Conservation (phyloP, 1,140 invertebrate genomes). For the Coelopa frigida region DNA sequence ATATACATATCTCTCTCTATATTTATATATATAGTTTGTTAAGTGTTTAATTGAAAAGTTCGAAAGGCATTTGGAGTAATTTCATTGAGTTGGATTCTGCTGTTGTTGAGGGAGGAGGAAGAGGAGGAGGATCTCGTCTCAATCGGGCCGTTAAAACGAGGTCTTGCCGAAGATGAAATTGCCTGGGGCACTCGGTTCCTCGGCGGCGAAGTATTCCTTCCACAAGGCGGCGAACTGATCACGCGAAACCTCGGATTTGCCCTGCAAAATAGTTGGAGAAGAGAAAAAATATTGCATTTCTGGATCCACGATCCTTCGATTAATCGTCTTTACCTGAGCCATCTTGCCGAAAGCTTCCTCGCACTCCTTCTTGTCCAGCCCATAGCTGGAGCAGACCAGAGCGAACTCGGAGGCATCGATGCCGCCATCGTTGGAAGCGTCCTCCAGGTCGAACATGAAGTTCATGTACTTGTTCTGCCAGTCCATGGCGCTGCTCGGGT, state of each 20-base stretch:
- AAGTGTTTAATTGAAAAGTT: too few species aligned
- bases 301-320: not conserved
- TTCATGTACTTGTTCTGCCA: conserved; percentile 77
- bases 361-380: conserved; percentile 63
- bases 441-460: conserved; percentile 82
- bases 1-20: too few species aligned
- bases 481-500: conserved; percentile 63
- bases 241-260: conserved; percentile 61
- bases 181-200: conserved; percentile 65
- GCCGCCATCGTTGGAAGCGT: conserved; percentile 74
- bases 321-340: conserved; percentile 60
- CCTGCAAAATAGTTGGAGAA: conserved; percentile 52
- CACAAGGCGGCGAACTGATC: conserved; percentile 70
- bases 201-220: conserved; percentile 78
- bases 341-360: conserved; percentile 72
- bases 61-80: too few species aligned
- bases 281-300: not conserved
- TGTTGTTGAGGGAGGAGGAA: too few species aligned
- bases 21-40: too few species aligned
- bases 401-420: conserved; percentile 78
- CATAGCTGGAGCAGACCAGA: conserved; percentile 71
- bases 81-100: too few species aligned
- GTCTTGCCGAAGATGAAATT: conserved; percentile 82
- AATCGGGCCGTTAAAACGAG: conserved; percentile 58
- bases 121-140: too few species aligned